Base-by-base conservation (phyloP, 2,113 vertebrate genomes). In the Cheirogaleus medius region DNA sequence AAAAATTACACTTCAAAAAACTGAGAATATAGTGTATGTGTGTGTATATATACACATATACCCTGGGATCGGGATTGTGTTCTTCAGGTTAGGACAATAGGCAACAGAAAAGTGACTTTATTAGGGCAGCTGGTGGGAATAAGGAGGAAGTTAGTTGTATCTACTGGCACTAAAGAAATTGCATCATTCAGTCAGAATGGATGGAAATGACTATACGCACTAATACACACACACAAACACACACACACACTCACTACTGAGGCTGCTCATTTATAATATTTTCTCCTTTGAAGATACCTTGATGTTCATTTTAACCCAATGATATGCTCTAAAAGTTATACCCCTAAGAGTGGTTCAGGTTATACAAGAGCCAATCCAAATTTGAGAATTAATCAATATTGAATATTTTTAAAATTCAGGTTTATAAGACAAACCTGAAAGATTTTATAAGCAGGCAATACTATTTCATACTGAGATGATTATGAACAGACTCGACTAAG, bases 391-490 rank as follows among this genome's bases (percentile, higher is more conserved):
- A 90, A 63, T 32, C n/a, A 84, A 64, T 34, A 82, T 66, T 74
- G 44, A 34, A 76, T 82, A 87, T 91, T 29, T 56, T 56, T 21
- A 87, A 54, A 73, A 66, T 82, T 66, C 47, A 63, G 21, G n/a
- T 63, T 93, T 74, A 66, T 27, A 86, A 94, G 78, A 93, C 20
- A 56, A 94, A 90, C 32, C 44, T 64, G 23, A 87, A 81, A 87
- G 39, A 92, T 83, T 34, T 92, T 49, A 42, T 83, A 95, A 39
- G 32, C n/a, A 93, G 54, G 12, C 20, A 81, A 66, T 82, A 68
- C 63, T 42, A 66, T 34, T 92, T 81, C 66, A 74, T 39, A 74
- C 34, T 74, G 68, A 80, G 63, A 42, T 69, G 83, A 85, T 52
- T 69, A 84, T 54, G n/a, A 93, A 76, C 27, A 93, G 27, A 77